Base-by-base conservation (phyloP, 2,888 invertebrate genomes). In the Vandiemenella viatica region DNA sequence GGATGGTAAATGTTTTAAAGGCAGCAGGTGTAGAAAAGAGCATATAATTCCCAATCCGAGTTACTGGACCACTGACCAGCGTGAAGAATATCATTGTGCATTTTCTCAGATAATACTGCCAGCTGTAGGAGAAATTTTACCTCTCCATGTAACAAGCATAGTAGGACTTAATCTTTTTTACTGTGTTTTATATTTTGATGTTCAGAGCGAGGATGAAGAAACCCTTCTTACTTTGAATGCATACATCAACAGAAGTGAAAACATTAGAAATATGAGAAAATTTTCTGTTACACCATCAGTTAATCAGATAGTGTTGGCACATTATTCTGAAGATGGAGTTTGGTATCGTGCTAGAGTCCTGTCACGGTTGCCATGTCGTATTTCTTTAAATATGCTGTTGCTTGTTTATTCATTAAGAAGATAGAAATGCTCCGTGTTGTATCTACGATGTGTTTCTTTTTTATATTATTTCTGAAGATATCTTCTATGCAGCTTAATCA, bases 311-410 rank as follows among this genome's bases (percentile, higher is more conserved):
- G 51, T 51, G 10, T 4, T 51, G 15, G 51, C 51, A 3, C 37
- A 23, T 10, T 50, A 13, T 15, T 19, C 40, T 17, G 15, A 8
- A 16, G 45, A 48, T 17, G 43, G 32, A 3, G 13, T 23, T 20
- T 51, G 21, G 23, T 46, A 46, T 18, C 43, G 51, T 10, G 51
- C 46, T n/a, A 32, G 22, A 10, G 46, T 51, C n/a, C n/a, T n/a
- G n/a, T n/a, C n/a, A n/a, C n/a, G n/a, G n/a, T n/a, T n/a, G n/a
- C n/a, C n/a, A n/a, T n/a, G n/a, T n/a, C n/a, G n/a, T n/a, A n/a
- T n/a, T n/a, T n/a, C n/a, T n/a, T n/a, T n/a, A n/a, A n/a, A n/a
- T n/a, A n/a, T n/a, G n/a, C n/a, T n/a, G n/a, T n/a, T n/a, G n/a
- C n/a, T n/a, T n/a, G n/a, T n/a, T n/a, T n/a, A n/a, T n/a, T n/a